Percentiles rank a stretch among this genome's conserved stretches.
Conservation (phyloP, 2,797 vertebrate species). For the Labroides dimidiatus region DNA sequence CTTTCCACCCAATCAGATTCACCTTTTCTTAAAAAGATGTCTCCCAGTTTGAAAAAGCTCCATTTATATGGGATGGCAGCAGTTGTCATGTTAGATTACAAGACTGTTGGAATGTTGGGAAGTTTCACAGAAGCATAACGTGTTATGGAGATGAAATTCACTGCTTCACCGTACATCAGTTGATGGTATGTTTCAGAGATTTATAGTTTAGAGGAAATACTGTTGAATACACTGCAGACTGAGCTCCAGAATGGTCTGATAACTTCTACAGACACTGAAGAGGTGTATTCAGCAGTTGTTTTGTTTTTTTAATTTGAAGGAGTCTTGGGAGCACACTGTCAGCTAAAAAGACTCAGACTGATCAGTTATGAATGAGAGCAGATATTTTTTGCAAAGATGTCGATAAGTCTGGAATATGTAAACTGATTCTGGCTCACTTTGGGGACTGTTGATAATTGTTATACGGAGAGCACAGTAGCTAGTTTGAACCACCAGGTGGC, state of each 20-base stretch:
- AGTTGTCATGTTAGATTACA: conserved; percentile 4
- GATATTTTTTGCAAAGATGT: not conserved
- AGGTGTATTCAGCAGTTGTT: not conserved
- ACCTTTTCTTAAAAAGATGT: not conserved
- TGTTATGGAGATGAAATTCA: not conserved
- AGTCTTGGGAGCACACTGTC: not conserved
- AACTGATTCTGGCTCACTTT: conserved; percentile 1
- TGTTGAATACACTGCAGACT: not conserved
- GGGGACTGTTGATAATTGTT: not conserved
- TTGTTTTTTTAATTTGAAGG: not conserved
- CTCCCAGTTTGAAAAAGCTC: not conserved
- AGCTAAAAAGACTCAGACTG: not conserved
- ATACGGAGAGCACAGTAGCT: conserved; percentile 43
- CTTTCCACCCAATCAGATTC: not conserved
- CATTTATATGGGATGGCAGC: conserved; percentile 11
- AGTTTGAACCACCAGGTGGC: conserved; percentile 68
- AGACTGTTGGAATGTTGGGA: not conserved
- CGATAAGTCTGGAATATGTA: conserved; percentile 3
- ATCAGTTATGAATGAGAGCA: not conserved
- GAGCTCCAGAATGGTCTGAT: not conserved
- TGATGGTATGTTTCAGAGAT: not conserved
- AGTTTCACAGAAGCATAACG: not conserved
- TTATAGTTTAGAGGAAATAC: conserved; percentile 1
- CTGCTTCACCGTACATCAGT: not conserved
- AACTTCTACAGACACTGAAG: not conserved